phyloP scores from a whole-genome alignment of 1,140 invertebrate species.

The Schlechtendalia chinensis region DNA sequence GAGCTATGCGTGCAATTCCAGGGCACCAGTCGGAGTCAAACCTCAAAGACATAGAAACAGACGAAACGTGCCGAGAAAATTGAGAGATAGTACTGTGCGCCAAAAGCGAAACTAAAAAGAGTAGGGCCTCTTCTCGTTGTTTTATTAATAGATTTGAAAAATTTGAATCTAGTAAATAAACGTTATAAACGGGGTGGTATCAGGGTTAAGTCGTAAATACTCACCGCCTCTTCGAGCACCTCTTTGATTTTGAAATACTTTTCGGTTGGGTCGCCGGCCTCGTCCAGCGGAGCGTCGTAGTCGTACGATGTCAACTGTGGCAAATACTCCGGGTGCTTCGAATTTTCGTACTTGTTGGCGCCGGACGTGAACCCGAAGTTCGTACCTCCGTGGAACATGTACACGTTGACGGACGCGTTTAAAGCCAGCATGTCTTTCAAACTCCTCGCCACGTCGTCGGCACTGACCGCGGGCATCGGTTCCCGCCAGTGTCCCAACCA shows the following conservation, averaged over 20 bases:
- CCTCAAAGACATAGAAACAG: no score
- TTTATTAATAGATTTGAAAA: no score
- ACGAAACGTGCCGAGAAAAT: no score
- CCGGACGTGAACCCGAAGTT: constrained; percentile 71
- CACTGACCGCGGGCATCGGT: constrained; percentile 61
- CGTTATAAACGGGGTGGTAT: no score
- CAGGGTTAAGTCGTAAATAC: background rate
- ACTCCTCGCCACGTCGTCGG: constrained; percentile 60
- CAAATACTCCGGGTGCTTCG: constrained; percentile 57
- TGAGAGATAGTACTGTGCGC: no score
- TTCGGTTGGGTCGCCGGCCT: constrained; percentile 76
- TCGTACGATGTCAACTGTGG: constrained; percentile 75
- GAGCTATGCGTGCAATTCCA: no score
- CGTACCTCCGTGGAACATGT: constrained; percentile 73
- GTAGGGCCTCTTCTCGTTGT: no score
- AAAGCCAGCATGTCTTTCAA: constrained; percentile 65
- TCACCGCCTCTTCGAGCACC: constrained; percentile 63
- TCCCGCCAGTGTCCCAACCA: constrained; percentile 84
- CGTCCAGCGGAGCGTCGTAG: constrained; percentile 79
- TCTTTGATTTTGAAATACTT: constrained; percentile 77
- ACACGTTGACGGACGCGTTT: constrained; percentile 65
- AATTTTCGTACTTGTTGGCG: constrained; percentile 54
- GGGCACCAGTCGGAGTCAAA: no score
- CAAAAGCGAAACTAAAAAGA: no score
- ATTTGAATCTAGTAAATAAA: no score